Percentiles rank a stretch among this genome's conserved stretches.
phyloP scores from a whole-genome alignment of 2,113 vertebrate species.

The Brachyhypopomus gauderio region DNA sequence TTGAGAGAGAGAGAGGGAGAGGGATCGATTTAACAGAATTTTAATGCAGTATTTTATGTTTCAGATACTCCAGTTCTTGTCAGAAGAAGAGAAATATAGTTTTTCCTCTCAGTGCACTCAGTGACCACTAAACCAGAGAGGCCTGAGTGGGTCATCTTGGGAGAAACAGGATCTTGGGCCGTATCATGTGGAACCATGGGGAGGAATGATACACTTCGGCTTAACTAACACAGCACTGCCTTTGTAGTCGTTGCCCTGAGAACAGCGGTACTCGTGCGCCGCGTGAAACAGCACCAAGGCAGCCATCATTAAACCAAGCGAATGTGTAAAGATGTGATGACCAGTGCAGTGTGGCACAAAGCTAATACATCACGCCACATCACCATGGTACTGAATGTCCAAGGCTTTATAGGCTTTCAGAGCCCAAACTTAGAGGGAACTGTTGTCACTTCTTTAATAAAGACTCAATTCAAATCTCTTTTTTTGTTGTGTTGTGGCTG shows the following conservation, averaged over 20 bases:
- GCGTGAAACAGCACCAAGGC: background rate
- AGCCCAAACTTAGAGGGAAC: background rate
- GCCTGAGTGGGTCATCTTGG: conserved; percentile 22
- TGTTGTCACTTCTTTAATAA: conserved; percentile 14
- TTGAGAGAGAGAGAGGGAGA: conserved; percentile 33
- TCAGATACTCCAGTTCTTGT: conserved; percentile 31
- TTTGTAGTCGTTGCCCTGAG: conserved; percentile 18
- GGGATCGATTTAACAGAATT: conserved; percentile 24
- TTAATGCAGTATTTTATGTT: conserved; percentile 44
- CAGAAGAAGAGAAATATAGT: conserved; percentile 36
- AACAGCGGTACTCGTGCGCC: background rate
- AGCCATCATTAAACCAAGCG: background rate
- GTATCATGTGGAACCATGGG: conserved; percentile 15
- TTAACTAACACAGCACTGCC: conserved; percentile 10
- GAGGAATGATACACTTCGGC: conserved; percentile 27
- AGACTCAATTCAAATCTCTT: conserved; percentile 23
- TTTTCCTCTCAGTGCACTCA: conserved; percentile 38
- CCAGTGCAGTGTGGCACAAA: no score
- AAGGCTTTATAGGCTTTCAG: background rate
- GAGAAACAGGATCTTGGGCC: conserved; percentile 36
- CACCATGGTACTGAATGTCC: background rate
- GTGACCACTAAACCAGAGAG: conserved; percentile 25
- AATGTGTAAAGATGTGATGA: background rate
- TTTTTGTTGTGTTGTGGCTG: conserved; percentile 13
- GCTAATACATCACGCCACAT: background rate